A percentile compares a stretch with the other conserved stretches of the same genome.
Evolutionary conservation across 2,113 vertebrate genomes (phyloP).

Genomic region (Myiagra hebetior): DNA sequence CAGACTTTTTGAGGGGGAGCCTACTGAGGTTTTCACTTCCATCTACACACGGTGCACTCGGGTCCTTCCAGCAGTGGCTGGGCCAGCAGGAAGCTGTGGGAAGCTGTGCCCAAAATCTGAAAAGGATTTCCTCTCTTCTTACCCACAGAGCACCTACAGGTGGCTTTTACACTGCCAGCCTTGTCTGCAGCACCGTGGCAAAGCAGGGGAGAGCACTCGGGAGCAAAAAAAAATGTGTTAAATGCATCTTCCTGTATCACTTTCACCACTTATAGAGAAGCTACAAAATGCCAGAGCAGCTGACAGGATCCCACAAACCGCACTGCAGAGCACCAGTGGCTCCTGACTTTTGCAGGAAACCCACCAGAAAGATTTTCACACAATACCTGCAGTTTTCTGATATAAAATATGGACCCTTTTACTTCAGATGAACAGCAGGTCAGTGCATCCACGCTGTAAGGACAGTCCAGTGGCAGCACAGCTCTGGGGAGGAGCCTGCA

Average conservation of each 20-base stretch:
- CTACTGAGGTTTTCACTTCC: background rate
- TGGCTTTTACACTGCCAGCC: background rate
- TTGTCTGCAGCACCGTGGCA: background rate
- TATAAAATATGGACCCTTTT: background rate
- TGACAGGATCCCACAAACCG: constrained; percentile 46
- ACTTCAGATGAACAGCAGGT: background rate
- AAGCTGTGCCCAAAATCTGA: background rate
- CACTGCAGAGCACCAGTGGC: background rate
- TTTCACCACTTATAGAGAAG: constrained; percentile 21
- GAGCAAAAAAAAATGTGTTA: background rate
- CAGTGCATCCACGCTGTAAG: rapidly evolving
- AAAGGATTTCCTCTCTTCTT: background rate
- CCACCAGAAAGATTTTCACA: background rate
- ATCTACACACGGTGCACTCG: background rate
- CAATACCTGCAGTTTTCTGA: background rate
- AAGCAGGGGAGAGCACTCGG: background rate
- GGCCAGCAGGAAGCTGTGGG: constrained; percentile 14
- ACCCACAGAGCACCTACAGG: background rate
- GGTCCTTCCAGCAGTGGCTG: background rate
- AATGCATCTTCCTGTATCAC: background rate
- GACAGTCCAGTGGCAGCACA: background rate
- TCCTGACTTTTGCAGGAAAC: background rate
- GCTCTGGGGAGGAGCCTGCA: background rate
- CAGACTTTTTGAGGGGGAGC: background rate
- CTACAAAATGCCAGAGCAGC: background rate